Evolutionary conservation across 2,888 invertebrate species (phyloP).

Genomic region (Macrosoma leucophasiata): DNA sequence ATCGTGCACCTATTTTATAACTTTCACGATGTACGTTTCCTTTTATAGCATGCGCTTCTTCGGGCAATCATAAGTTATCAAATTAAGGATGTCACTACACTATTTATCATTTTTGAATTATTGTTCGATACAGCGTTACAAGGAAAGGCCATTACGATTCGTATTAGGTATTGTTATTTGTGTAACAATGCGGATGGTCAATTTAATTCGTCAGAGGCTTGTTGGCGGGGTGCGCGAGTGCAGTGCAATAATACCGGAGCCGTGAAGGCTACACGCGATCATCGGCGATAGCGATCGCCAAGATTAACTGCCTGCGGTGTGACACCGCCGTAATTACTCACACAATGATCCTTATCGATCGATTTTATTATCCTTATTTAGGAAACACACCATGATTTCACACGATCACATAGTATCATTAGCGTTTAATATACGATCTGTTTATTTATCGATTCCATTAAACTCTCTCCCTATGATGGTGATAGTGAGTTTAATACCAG

Average conservation of each 20-base stretch:
- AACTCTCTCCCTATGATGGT: too few species aligned
- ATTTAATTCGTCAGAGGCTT: conserved; percentile 32
- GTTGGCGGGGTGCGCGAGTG: conserved; percentile 27
- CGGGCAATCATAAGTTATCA: conserved; percentile 29
- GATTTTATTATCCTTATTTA: conserved; percentile 43
- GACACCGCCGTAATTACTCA: conserved; percentile 65
- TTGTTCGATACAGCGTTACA: conserved; percentile 46
- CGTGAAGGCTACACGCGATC: conserved; percentile 56
- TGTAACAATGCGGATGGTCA: conserved; percentile 40
- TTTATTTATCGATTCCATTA: too few species aligned
- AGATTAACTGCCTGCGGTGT: conserved; percentile 62
- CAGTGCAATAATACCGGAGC: conserved; percentile 31
- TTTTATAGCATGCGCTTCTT: conserved; percentile 10
- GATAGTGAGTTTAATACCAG: too few species aligned
- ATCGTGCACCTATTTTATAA: conserved; percentile 10
- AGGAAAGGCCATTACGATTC: conserved; percentile 57
- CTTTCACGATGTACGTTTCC: conserved; percentile 8
- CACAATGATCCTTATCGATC: conserved; percentile 55
- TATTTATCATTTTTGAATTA: conserved; percentile 51
- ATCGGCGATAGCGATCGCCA: conserved; percentile 60
- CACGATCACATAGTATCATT: too few species aligned
- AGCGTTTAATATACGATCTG: too few species aligned
- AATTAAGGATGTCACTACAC: conserved; percentile 25
- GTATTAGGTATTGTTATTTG: conserved; percentile 28
- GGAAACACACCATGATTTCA: conserved; percentile 23